These are phyloP conservation scores for Anthopleura xanthogrammica DNA, from an alignment of 92 coral and sea anemone genomes.

Conservation along the genomic window DNA sequence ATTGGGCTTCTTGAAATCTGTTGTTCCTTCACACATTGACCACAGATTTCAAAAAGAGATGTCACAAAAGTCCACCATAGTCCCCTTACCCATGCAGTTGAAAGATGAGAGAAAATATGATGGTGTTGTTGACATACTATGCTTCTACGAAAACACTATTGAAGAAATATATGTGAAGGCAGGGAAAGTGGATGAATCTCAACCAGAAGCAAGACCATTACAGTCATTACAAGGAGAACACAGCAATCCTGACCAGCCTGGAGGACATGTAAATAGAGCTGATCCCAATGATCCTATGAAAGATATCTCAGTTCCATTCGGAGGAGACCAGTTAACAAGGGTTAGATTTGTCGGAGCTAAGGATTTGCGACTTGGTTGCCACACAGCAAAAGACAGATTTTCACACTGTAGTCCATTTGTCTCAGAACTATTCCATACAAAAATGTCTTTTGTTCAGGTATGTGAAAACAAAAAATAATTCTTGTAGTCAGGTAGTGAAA, in stretches of 20 bases:
- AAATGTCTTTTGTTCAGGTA: conserved; percentile 50
- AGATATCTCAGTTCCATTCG: conserved; percentile 49
- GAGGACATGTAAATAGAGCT: conserved; percentile 25
- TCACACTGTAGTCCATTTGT: conserved; percentile 50
- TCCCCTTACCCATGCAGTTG: conserved; percentile 47
- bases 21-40: conserved; percentile 41
- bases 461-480: too few relatives aligned
- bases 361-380: conserved; percentile 49
- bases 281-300: conserved; percentile 48
- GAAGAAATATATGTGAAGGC: conserved; percentile 48
- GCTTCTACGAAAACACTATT: conserved; percentile 38
- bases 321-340: conserved; percentile 38
- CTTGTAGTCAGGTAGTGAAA: too few relatives aligned
- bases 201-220: conserved; percentile 24
- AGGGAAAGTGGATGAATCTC: conserved; percentile 32
- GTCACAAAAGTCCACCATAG: conserved; percentile 43
- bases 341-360: conserved; percentile 57
- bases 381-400: conserved; percentile 37
- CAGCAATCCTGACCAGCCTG: conserved; percentile 49
- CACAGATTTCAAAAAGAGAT: conserved; percentile 47
- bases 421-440: conserved; percentile 52
- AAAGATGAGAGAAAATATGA: conserved; percentile 60
- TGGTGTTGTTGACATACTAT: conserved; percentile 50
- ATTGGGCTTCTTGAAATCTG: conserved; percentile 42
- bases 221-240: conserved; percentile 25